Base-by-base conservation (phyloP, 1,140 invertebrate species). In the Drosophila suzukii region DNA sequence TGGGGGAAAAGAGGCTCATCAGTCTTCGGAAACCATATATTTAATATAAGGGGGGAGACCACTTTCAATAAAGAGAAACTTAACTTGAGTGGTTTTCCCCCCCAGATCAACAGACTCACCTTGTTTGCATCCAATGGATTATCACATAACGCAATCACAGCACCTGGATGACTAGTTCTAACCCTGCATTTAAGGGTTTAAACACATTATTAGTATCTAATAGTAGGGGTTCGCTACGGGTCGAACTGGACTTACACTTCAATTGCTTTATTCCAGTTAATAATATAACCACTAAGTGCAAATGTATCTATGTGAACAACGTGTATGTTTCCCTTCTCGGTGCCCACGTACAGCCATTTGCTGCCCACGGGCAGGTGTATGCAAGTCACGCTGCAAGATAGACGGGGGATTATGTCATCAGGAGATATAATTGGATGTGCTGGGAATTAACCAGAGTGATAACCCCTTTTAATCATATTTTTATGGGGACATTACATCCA, bases 201-300 rank as follows among this genome's bases (percentile, higher is more conserved):
- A 34, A 11, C 12, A 10, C 13, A 27, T 17, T 24, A 10, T 24
- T 15, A 46, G 27, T 12, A 12, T 4, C 15, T 27, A 4, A 13
- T 10, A 13, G 5, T 3, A 10, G 11, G 11, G 50, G 5, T 17
- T 36, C n/a, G 2, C 6, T 1, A 12, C 13, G 15, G 20, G 13
- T 6, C 2, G 7, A 20, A n/a, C 15, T 32, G 12, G 10, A 97
- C 98, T 98, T 94, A 99, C 98, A 99, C 94, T 96, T 99, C 99
- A 93, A 99, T 99, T 81, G 98, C 98, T 95, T 99, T 99, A 94
- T 99, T 99, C 99, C 99, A 99, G 94, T 99, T 99, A 93, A 99
- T 99, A 93, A 99, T 95, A 94, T 99, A 99, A 75, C 98, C 98
- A 90, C 98, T 99, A 78, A 99, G 95, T 85, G 95, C 94, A 93